Percentiles rank a stretch among this genome's conserved stretches.
Evolutionary conservation across 2,797 vertebrate species (phyloP).

Genomic region (Pipistrellus pipistrellus): DNA sequence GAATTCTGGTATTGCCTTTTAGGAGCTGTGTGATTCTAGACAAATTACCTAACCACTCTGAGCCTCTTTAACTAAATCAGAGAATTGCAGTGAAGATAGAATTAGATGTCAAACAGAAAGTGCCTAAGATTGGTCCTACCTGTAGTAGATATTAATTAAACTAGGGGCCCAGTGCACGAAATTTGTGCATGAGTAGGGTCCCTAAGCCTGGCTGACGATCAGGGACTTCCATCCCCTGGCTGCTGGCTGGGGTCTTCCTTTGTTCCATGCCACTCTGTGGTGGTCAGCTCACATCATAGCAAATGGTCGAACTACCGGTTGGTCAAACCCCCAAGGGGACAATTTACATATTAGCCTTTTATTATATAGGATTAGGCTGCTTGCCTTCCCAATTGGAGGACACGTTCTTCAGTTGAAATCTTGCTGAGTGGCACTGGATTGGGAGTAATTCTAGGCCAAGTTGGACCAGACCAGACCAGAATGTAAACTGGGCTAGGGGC

Average conservation of each 20-base stretch:
- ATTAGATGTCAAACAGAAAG: background rate
- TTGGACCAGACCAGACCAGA: background rate
- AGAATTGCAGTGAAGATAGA: background rate
- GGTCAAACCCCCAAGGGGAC: no score
- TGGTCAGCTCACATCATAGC: no score
- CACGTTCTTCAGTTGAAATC: background rate
- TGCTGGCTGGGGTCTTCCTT: no score
- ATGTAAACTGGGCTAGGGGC: background rate
- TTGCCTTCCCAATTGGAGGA: background rate
- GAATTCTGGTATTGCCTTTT: constrained; percentile 33
- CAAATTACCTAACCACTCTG: background rate
- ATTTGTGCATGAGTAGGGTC: no score
- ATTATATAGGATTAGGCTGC: background rate
- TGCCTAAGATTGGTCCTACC: background rate
- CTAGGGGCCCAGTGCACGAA: no score
- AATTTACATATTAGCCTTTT: no score
- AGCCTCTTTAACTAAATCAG: background rate
- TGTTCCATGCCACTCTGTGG: no score
- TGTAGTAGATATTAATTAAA: background rate
- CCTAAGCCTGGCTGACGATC: no score
- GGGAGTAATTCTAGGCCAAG: background rate
- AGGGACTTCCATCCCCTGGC: no score
- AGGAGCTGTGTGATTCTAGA: constrained; percentile 24
- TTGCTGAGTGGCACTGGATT: background rate
- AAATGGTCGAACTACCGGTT: no score